A percentile compares a stretch with the other conserved stretches of the same genome.
These are phyloP conservation scores for Pseudochirops cupreus DNA, from an alignment of 2,797 vertebrate genomes.

Conservation along the genomic window DNA sequence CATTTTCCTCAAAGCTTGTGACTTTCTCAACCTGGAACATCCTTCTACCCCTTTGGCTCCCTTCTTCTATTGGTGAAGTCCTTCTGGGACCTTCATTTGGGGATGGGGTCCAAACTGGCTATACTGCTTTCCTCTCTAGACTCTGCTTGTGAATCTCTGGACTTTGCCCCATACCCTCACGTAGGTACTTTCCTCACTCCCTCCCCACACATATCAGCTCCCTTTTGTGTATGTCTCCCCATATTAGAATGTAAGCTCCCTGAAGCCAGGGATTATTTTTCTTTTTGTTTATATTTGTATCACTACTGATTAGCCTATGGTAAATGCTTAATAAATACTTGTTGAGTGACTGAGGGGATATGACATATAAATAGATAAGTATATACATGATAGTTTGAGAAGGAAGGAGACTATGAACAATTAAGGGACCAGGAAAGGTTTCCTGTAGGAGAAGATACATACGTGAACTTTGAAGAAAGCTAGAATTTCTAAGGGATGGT, in stretches of 20 bases:
- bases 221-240: neutral
- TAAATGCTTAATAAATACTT: neutral
- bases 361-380: neutral
- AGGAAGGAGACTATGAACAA: neutral
- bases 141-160: neutral
- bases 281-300: neutral
- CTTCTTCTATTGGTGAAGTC: neutral
- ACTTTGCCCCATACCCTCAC: neutral
- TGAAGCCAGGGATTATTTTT: neutral
- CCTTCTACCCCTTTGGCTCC: neutral
- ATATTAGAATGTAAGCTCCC: neutral
- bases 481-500: neutral
- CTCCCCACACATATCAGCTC: neutral
- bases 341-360: neutral
- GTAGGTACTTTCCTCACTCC: neutral
- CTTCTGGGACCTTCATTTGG: neutral
- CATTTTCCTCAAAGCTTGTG: neutral
- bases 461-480: neutral
- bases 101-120: neutral
- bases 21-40: neutral
- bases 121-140: neutral
- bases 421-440: neutral
- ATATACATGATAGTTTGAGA: neutral
- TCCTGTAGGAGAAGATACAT: neutral
- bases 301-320: neutral